Evolutionary conservation across 2,113 vertebrate genomes (phyloP).

Genomic region (Phyllostomus discolor): DNA sequence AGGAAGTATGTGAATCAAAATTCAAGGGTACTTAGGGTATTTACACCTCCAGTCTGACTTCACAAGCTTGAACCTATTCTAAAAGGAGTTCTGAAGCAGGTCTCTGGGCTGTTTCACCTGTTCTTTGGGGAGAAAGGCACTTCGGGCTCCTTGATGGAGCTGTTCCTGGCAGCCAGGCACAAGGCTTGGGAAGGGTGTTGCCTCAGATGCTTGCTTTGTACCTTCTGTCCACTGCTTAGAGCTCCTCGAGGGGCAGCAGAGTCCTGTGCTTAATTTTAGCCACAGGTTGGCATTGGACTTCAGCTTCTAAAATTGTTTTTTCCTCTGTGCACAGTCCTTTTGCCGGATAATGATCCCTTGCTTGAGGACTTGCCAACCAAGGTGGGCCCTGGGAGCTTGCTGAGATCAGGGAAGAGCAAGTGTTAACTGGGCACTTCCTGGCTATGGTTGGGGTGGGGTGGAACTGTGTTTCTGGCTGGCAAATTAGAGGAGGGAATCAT

Average conservation of each 20-base stretch:
- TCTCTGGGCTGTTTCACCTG: not conserved
- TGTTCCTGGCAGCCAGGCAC: too few relatives aligned
- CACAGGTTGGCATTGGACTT: not conserved
- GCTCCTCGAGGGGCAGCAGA: not conserved
- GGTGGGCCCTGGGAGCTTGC: not conserved
- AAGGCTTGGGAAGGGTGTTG: not conserved
- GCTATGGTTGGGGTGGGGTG: not conserved
- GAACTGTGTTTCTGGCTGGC: not conserved
- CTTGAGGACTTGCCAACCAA: not conserved
- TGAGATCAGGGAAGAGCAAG: rapidly evolving
- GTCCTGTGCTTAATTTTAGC: not conserved
- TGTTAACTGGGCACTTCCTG: not conserved
- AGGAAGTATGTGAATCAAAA: rapidly evolving
- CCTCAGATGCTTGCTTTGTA: not conserved
- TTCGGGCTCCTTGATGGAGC: not conserved
- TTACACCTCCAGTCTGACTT: not conserved
- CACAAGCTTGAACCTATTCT: not conserved
- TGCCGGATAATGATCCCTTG: not conserved
- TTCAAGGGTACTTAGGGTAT: not conserved
- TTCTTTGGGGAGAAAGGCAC: not conserved
- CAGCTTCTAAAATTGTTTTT: not conserved
- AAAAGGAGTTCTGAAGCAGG: not conserved
- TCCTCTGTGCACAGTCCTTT: not conserved
- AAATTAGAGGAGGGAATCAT: not conserved
- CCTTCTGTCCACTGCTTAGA: not conserved